phyloP scores from a whole-genome alignment of 2,113 vertebrate species.

The Camarhynchus parvulus region DNA sequence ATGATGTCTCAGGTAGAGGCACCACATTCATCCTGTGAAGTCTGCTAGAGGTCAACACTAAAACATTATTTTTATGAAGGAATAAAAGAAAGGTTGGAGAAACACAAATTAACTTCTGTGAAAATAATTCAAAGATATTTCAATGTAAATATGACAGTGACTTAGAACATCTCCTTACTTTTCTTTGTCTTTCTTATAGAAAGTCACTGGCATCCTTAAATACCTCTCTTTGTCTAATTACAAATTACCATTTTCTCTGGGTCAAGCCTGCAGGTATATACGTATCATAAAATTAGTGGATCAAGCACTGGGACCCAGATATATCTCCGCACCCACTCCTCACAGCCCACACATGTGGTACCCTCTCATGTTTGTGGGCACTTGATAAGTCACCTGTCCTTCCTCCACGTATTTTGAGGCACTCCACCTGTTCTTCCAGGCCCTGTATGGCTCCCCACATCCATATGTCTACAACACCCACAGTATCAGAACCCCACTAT shows the following conservation, averaged over 20 bases:
- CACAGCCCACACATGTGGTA: background rate
- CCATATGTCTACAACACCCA: background rate
- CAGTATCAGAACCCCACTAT: background rate
- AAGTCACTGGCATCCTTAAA: background rate
- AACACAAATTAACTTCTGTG: background rate
- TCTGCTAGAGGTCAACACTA: background rate
- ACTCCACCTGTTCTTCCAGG: background rate
- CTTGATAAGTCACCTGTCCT: background rate
- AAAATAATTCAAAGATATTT: background rate
- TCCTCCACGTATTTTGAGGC: background rate
- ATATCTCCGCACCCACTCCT: background rate
- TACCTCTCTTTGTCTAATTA: background rate
- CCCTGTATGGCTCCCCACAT: background rate
- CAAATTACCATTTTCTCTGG: background rate
- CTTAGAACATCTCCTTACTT: background rate
- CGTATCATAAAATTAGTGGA: background rate
- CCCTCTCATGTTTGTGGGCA: background rate
- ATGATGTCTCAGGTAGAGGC: background rate
- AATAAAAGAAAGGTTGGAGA: background rate
- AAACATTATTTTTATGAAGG: background rate
- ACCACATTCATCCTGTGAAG: background rate
- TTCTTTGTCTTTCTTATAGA: background rate
- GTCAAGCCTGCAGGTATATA: background rate
- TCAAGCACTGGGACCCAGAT: background rate
- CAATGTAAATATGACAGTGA: background rate